These are phyloP conservation scores for Phaethornis superciliosus DNA, from an alignment of 2,113 vertebrate species.

Conservation along the genomic window DNA sequence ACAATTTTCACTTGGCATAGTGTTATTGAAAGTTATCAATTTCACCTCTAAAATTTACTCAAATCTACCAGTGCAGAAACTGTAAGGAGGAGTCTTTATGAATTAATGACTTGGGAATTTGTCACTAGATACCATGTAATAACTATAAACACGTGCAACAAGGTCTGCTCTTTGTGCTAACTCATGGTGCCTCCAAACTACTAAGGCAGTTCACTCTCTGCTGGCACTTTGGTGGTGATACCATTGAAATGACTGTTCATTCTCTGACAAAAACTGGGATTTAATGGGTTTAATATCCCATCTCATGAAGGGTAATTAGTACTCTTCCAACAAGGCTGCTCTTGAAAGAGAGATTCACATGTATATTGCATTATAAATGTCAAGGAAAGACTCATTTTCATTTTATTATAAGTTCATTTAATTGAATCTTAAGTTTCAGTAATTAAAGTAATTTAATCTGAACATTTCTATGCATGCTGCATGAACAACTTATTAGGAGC, in stretches of 20 bases:
- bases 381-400: neutral
- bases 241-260: neutral
- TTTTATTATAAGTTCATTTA: conserved; percentile 56
- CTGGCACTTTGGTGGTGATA: neutral
- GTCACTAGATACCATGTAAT: neutral
- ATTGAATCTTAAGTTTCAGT: conserved; percentile 64
- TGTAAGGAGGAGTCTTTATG: neutral
- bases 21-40: fast-evolving
- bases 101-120: neutral
- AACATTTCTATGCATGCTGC: neutral
- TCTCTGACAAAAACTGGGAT: conserved; percentile 9
- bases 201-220: neutral
- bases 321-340: conserved; percentile 37
- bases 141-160: fast-evolving
- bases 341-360: conserved; percentile 6
- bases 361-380: conserved; percentile 62
- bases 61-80: neutral
- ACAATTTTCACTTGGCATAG: fast-evolving
- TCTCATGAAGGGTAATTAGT: conserved; percentile 56
- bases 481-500: conserved; percentile 3
- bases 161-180: neutral
- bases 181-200: neutral
- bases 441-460: conserved; percentile 57
- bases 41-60: neutral
- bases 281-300: conserved; percentile 20